Evolutionary conservation across 2,113 vertebrate species (phyloP), one percentile per base, ranked within the genome.

Genomic region (Urocolius indicus): DNA sequence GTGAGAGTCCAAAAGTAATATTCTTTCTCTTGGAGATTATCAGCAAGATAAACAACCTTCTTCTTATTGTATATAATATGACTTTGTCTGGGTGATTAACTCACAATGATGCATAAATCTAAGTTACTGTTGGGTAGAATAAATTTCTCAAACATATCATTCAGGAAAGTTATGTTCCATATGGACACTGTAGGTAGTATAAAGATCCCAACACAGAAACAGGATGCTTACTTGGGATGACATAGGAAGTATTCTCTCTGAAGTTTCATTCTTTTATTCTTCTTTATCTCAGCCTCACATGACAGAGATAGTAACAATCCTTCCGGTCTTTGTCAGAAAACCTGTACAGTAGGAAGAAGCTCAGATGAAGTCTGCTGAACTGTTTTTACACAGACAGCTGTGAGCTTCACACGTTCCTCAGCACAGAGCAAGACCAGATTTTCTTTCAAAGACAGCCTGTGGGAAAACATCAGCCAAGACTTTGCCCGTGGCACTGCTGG

Each of bases 361-460:
- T 79, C 72, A 74, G 78, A 57, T 21, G n/a, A 89, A 65, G 21
- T 51, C 63, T 63, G 16, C 23, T 83, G 80, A 49, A 52, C 16
- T 65, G 21, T 43, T 80, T 65, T 27, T 6, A 32, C 12, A 23
- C 0, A 0, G 5, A 6, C 22, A 36, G 10, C 13, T 72, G 24
- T 58, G 52, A 87, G 18, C 27, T 85, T 55, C 32, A 9, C 0
- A 2, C 43, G 11, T 78, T 92, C n/a, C 61, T 67, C 4, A 3
- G 48, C 13, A 79, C 6, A 8, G 23, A 18, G 16, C 26, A 61
- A 57, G n/a, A n/a, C 24, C 24, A 55, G 23, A 24, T 81, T 73
- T 81, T 69, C 49, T 77, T 59, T 79, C 27, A 38, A 91, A 80
- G 30, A 11, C 3, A 21, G 67, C 76, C 43, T 76, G 30, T 34